Conservation (phyloP, 1,140 invertebrate species). For the Caligus rogercresseyi region DNA sequence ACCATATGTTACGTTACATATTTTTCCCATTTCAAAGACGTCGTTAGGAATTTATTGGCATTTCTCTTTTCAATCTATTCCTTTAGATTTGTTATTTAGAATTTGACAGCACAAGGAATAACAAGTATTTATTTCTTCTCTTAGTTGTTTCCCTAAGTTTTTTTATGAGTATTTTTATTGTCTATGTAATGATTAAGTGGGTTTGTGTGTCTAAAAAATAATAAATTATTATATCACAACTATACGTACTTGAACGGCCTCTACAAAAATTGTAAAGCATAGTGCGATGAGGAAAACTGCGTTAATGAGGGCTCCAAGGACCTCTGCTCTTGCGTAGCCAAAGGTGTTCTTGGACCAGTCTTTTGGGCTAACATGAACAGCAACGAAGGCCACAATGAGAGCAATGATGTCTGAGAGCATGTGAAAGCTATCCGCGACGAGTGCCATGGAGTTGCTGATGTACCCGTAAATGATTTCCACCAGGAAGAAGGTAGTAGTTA, state of each 20-base stretch:
- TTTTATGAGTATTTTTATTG: no score
- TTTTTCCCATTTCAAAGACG: no score
- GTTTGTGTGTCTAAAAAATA: no score
- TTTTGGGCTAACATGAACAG: slow-evolving; percentile 47
- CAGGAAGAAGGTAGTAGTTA: slow-evolving; percentile 67
- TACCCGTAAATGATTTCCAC: slow-evolving; percentile 50
- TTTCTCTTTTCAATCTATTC: no score
- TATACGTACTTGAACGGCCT: slow-evolving; percentile 48
- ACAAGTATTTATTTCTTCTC: no score
- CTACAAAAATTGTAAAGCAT: slow-evolving; percentile 77
- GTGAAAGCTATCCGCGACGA: slow-evolving; percentile 81
- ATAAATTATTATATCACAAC: no score
- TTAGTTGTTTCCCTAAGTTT: no score
- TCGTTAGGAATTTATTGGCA: no score
- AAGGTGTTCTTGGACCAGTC: slow-evolving; percentile 90
- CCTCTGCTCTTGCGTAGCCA: slow-evolving; percentile 78
- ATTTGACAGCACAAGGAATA: no score
- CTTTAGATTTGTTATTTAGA: no score
- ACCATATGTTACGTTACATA: no score
- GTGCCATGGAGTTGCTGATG: slow-evolving; percentile 61
- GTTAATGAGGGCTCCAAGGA: slow-evolving; percentile 70
- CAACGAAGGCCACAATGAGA: slow-evolving; percentile 67
- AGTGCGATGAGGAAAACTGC: slow-evolving; percentile 78
- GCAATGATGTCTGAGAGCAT: slow-evolving; percentile 82
- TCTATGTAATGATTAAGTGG: no score